Evolutionary conservation across 2,888 invertebrate genomes (phyloP).

Genomic region (Gymnosoma rotundatum): DNA sequence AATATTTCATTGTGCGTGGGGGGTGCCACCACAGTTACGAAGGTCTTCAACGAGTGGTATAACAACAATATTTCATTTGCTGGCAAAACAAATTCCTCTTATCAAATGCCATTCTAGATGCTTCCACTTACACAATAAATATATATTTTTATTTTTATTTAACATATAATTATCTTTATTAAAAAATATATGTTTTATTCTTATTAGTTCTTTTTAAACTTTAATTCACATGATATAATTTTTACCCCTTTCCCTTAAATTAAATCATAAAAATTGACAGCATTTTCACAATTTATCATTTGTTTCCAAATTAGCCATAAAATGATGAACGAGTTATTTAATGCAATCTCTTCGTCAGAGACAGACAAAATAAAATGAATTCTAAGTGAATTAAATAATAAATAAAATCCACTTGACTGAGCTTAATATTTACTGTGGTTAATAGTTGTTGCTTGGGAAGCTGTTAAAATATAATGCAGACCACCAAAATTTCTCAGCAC

Average conservation of each 20-base stretch:
- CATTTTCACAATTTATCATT: not conserved
- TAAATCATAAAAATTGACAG: slow-evolving; percentile 37
- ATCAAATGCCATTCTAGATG: too few species aligned
- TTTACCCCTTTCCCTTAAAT: slow-evolving; percentile 18
- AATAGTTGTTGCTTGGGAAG: slow-evolving; percentile 33
- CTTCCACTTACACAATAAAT: too few species aligned
- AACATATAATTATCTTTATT: too few species aligned
- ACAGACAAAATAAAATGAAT: slow-evolving; percentile 1
- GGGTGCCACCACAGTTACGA: too few species aligned
- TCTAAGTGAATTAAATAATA: slow-evolving; percentile 51
- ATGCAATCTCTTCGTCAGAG: not conserved
- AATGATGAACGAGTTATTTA: not conserved
- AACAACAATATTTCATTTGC: too few species aligned
- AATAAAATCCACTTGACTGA: slow-evolving; percentile 50
- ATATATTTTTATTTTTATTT: too few species aligned
- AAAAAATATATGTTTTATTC: too few species aligned
- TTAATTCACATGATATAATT: not conserved
- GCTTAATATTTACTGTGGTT: slow-evolving; percentile 33
- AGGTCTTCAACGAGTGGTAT: too few species aligned
- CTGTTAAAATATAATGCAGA: slow-evolving; percentile 30
- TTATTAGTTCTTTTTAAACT: too few species aligned
- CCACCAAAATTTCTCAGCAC: slow-evolving; percentile 20
- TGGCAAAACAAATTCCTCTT: too few species aligned
- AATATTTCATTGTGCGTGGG: too few species aligned
- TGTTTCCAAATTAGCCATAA: not conserved